A percentile compares a stretch with the other conserved stretches of the same genome.
phyloP scores from a whole-genome alignment of 2,888 invertebrate species.

The Oligia strigilis region DNA sequence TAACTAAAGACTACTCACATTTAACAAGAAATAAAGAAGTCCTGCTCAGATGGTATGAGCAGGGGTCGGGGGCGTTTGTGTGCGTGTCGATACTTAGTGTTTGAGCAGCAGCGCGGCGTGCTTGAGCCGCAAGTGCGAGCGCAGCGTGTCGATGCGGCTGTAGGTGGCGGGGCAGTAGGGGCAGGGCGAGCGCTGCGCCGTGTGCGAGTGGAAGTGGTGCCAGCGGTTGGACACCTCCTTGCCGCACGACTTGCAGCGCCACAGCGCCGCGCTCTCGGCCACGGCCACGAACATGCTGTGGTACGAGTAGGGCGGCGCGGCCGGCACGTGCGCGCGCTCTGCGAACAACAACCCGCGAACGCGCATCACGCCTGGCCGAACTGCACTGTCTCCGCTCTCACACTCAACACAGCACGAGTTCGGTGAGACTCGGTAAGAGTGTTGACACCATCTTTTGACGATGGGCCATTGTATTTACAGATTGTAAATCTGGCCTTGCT shows the following conservation, averaged over 20 bases:
- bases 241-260: slow-evolving; percentile 95
- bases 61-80: slow-evolving; percentile 69
- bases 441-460: slow-evolving; percentile 6
- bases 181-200: slow-evolving; percentile 94
- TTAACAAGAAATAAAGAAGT: slow-evolving; percentile 55
- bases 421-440: slow-evolving; percentile 17
- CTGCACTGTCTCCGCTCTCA: slow-evolving; percentile 47
- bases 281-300: slow-evolving; percentile 96
- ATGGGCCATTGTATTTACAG: slow-evolving; percentile 35
- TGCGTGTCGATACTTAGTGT: slow-evolving; percentile 75
- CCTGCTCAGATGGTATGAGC: slow-evolving; percentile 49
- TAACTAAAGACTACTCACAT: slow-evolving; percentile 73
- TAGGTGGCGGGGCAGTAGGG: slow-evolving; percentile 96
- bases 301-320: slow-evolving; percentile 92
- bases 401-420: slow-evolving; percentile 28
- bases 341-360: slow-evolving; percentile 74
- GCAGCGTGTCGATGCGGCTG: slow-evolving; percentile 96
- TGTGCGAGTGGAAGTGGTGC: slow-evolving; percentile 97
- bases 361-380: slow-evolving; percentile 54
- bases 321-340: slow-evolving; percentile 77
- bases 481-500: slow-evolving; percentile 55
- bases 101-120: slow-evolving; percentile 91
- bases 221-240: slow-evolving; percentile 97
- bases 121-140: slow-evolving; percentile 95
- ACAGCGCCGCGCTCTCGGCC: slow-evolving; percentile 93